Evolutionary conservation across 2,113 vertebrate species (phyloP).

Genomic region (Ceyx cyanopectus): DNA sequence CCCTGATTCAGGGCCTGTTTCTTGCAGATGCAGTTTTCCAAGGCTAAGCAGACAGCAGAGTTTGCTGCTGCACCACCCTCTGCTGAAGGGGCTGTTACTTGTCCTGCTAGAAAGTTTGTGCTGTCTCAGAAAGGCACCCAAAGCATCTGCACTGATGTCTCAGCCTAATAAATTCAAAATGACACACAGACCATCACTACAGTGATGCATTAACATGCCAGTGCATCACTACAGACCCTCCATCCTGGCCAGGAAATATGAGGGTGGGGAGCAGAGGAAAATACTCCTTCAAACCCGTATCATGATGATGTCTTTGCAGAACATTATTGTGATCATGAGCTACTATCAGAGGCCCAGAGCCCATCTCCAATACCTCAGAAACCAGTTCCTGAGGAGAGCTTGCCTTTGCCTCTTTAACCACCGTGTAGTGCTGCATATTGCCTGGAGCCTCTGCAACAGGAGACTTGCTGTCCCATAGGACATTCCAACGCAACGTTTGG

Average conservation of each 20-base stretch:
- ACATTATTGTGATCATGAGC: not conserved
- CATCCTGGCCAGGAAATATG: conserved; percentile 18
- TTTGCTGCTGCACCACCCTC: not conserved
- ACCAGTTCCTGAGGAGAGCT: not conserved
- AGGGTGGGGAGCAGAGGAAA: not conserved
- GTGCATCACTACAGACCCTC: not conserved
- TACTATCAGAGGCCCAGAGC: not conserved
- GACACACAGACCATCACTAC: not conserved
- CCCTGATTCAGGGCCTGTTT: not conserved
- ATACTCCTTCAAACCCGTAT: not conserved
- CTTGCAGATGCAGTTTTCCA: not conserved
- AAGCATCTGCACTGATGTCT: not conserved
- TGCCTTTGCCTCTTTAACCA: not conserved
- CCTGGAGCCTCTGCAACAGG: not conserved
- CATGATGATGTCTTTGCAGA: not conserved
- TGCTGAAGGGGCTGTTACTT: not conserved
- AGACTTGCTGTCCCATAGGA: not conserved
- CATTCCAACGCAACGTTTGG: not conserved
- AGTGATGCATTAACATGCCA: not conserved
- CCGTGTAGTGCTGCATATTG: not conserved
- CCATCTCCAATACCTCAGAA: not conserved
- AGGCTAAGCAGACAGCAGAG: not conserved
- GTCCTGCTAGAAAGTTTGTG: not conserved
- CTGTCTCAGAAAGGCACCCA: not conserved
- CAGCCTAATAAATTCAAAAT: conserved; percentile 14